Evolutionary conservation across 2,113 vertebrate genomes (phyloP), one percentile per base, ranked within the genome.

Genomic region (Strigops habroptila): DNA sequence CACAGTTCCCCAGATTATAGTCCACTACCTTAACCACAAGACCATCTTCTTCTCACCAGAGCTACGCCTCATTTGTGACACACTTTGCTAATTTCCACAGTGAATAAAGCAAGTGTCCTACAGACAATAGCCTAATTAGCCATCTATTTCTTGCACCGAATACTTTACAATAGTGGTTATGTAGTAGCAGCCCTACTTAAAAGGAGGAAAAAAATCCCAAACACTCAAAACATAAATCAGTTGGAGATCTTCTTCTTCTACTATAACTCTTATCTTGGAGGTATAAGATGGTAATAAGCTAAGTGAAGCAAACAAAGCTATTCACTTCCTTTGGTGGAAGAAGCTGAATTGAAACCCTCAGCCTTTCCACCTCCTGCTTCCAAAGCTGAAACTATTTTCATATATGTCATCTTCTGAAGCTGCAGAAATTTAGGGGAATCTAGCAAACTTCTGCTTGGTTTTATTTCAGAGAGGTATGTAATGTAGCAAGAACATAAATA

Each of bases 111-210:
- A 55, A 96, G 67, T 52, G 88, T 91, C 90, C 86, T 91, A 92
- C 65, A 93, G 91, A 90, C 73, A 90, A 76, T n/a, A 96, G 86
- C 92, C 90, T 96, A 96, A 97, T 96, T 96, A 96, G 88, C 17
- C 86, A 71, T 30, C 86, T 95, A 94, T 82, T 96, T 93, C 95
- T 88, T 95, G 88, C 93, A 73, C 90, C 18, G 14, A 84, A 68
- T 63, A 77, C 68, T 81, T 94, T 15, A 59, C 52, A 55, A 37
- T 37, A 18, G 35, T 78, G 60, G 33, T 70, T 76, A 87, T 19
- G 41, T 9, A 71, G 76, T 11, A 49, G 41, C 15, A 96, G 82
- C 18, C 83, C 95, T 90, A 94, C 43, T 91, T 91, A 33, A 74
- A 92, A 46, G 7, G 11, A 37, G 68, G 43, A 46, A 57, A 28